Evolutionary conservation across 1,140 invertebrate genomes (phyloP), one percentile per base, ranked within the genome.

Genomic region (Centruroides vittatus): DNA sequence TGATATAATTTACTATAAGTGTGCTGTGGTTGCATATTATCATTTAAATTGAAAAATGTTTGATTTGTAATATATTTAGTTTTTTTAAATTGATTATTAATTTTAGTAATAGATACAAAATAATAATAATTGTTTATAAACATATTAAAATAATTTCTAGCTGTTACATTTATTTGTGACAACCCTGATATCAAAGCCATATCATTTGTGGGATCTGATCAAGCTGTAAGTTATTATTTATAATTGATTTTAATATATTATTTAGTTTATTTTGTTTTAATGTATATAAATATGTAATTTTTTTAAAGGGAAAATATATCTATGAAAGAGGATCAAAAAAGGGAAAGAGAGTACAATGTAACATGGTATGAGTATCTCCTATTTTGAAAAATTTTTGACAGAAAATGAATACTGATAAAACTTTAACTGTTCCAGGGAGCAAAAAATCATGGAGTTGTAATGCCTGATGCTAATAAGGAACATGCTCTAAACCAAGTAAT

Each of bases 391-490:
- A 23, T 23, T 23, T 23, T 23, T 23, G 23, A 23, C 23, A 23
- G 23, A 23, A 23, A 23, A 23, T 23, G 23, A 23, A 23, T 23
- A 23, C 23, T 23, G 23, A 23, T 23, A 23, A 23, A 23, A 23
- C 23, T 23, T 23, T 23, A 23, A 23, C 23, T 23, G 57, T 70
- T 70, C 13, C 55, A 75, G 74, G 95, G 95, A 34, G 96, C 97
- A 3, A 99, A 99, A 76, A 99, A 99, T 74, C 97, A 99, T 73
- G 95, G 95, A 59, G 84, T 99, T 7, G 82, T 99, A 48, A 82
- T 99, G 80, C 86, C 93, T 13, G 96, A 99, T 78, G 95, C 95
- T 11, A 96, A 98, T 73, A 98, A 98, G 75, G 93, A 96, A 71
- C 86, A 92, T 69, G 93, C 93, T 0, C 76, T 98, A 3, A 97